Conservation (phyloP, 2,888 invertebrate species). For the Oasisia sp. region DNA sequence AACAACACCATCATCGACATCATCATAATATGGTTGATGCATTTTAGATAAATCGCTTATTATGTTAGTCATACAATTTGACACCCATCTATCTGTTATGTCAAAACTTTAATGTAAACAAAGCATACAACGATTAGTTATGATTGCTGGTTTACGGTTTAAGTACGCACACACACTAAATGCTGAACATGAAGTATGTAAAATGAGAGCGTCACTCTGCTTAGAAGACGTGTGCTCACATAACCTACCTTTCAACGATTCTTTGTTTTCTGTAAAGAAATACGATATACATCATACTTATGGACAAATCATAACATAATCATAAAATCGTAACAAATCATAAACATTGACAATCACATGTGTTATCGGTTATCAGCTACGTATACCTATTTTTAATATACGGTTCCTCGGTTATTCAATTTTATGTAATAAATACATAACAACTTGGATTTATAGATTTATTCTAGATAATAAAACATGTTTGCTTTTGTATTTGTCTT, state of each 20-base stretch:
- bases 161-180: not conserved
- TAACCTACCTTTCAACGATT: not conserved
- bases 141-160: not conserved
- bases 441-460: no score
- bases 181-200: not conserved
- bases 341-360: no score
- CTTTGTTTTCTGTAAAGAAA: constrained; percentile 6
- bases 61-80: not conserved
- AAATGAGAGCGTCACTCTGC: not conserved
- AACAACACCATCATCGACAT: no score
- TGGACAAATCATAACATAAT: no score
- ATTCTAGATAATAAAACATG: no score
- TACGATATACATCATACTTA: not conserved
- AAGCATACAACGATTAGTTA: no score
- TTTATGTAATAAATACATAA: no score
- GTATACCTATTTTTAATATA: no score
- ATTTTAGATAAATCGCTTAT: not conserved
- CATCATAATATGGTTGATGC: not conserved
- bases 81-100: not conserved
- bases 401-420: no score
- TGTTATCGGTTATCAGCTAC: no score
- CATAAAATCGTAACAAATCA: no score
- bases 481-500: no score
- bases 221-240: not conserved
- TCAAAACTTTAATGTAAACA: not conserved